Evolutionary conservation across 2,888 invertebrate species (phyloP), one percentile per base, ranked within the genome.

Genomic region (Ellobium chinense): DNA sequence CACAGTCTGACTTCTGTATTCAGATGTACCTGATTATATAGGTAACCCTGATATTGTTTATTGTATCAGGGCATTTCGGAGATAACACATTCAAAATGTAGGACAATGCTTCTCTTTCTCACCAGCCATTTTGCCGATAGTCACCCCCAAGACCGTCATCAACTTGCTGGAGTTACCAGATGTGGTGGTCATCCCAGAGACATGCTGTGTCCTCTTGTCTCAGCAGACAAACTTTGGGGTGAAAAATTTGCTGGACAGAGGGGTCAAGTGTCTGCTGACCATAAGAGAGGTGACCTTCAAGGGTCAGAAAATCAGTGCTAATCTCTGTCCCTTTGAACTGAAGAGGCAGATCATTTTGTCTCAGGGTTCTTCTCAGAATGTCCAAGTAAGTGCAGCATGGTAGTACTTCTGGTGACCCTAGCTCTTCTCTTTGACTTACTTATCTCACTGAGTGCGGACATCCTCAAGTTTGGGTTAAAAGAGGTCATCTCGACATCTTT

Each of bases 301-400:
- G 18, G 34, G 54, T 24, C 78, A 70, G 70, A 68, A 63, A 63
- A 29, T 78, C 7, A 69, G 27, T 34, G 37, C 14, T 21, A 62
- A 62, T 24, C 46, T 21, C 24, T 78, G 70, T 18, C 78, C 78
- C 1, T 78, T 78, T 70, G 78, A 78, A 14, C 34, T 78, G 39
- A 78, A 70, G 54, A 24, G 46, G 9, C 70, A 70, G 18, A 37
- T 70, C 24, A 62, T 31, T 24, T 31, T 78, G 34, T 58, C 56
- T 24, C 62, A 62, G 2, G 54, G 63, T 18, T 62, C 70, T 3
- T 31, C 62, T 34, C 39, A 78, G 29, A 46, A 24, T 39, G 56
- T 78, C 1, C 76, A 65, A 68, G 76, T 76, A 46, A 56, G 18
- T n/a, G n/a, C n/a, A n/a, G n/a, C n/a, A n/a, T n/a, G n/a, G n/a